These are phyloP conservation scores for Poecilus cupreus DNA, from an alignment of 2,888 invertebrate species.

Conservation along the genomic window DNA sequence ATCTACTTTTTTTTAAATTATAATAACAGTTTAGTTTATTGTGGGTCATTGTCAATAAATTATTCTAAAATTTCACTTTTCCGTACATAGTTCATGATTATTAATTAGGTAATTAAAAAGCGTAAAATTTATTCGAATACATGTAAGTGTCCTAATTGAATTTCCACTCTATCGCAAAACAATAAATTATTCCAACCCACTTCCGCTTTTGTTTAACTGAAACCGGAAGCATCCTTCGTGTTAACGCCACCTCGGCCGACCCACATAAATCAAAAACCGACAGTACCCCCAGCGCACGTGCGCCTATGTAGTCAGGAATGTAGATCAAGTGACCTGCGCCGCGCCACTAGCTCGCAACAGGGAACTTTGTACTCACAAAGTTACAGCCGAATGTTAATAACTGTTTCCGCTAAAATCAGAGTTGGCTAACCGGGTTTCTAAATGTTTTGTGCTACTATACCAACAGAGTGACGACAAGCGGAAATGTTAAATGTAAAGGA, in stretches of 20 bases:
- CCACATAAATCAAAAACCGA: constrained; percentile 19
- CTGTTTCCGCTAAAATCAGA: background rate
- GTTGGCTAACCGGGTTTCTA: background rate
- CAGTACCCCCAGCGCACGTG: background rate
- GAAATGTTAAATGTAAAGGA: too few species aligned
- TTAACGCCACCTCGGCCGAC: background rate
- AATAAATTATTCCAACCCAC: background rate
- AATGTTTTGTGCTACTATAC: background rate
- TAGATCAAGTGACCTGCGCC: background rate
- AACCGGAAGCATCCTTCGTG: background rate
- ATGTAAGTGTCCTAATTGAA: background rate
- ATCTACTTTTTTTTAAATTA: too few species aligned
- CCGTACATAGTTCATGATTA: background rate
- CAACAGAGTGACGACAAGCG: too few species aligned
- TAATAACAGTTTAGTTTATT: too few species aligned
- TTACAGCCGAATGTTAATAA: constrained; percentile 15
- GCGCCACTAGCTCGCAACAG: background rate
- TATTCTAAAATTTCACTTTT: too few species aligned
- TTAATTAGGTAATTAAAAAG: background rate
- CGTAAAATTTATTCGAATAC: background rate
- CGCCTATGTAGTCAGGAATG: background rate
- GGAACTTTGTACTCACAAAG: constrained; percentile 20
- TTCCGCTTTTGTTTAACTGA: background rate
- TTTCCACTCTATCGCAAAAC: background rate
- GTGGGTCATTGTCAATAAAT: too few species aligned